Evolutionary conservation across 53 echinoderm and acorn worm species (phyloP).

Genomic region (Luidia sarsii): DNA sequence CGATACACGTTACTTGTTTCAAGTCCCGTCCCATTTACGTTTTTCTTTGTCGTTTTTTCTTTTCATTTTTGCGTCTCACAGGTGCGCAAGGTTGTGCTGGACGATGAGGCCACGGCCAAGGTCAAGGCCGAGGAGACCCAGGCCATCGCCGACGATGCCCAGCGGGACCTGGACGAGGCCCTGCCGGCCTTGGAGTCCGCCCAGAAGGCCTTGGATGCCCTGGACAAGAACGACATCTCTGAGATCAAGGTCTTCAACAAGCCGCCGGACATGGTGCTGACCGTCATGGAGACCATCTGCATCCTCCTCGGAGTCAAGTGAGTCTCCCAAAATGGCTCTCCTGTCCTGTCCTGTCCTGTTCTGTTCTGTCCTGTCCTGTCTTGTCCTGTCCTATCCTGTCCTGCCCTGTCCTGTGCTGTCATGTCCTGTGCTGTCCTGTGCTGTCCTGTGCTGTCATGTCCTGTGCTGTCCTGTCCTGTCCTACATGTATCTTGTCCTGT

Average conservation of each 20-base stretch:
- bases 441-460: too few species aligned
- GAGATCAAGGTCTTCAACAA: constrained; percentile 98
- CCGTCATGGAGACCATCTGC: constrained; percentile 98
- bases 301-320: constrained; percentile 89
- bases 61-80: constrained; percentile 18
- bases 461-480: too few species aligned
- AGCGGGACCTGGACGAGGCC: constrained; percentile 95
- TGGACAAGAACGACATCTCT: constrained; percentile 96
- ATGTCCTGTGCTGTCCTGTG: too few species aligned
- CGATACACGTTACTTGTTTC: background rate
- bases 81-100: constrained; percentile 98
- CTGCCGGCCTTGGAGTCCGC: constrained; percentile 95
- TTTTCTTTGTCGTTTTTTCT: too few species aligned
- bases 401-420: too few species aligned
- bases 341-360: too few species aligned
- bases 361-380: too few species aligned
- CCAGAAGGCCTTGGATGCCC: constrained; percentile 85
- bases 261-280: constrained; percentile 96
- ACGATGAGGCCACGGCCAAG: constrained; percentile 95
- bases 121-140: constrained; percentile 99
- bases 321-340: too few species aligned
- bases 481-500: too few species aligned
- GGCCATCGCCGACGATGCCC: constrained; percentile 98
- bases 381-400: too few species aligned
- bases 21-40: too few species aligned